Percentiles rank a stretch among this genome's conserved stretches.
phyloP scores from a whole-genome alignment of 2,888 invertebrate genomes.

The Yponomeuta evonymella region DNA sequence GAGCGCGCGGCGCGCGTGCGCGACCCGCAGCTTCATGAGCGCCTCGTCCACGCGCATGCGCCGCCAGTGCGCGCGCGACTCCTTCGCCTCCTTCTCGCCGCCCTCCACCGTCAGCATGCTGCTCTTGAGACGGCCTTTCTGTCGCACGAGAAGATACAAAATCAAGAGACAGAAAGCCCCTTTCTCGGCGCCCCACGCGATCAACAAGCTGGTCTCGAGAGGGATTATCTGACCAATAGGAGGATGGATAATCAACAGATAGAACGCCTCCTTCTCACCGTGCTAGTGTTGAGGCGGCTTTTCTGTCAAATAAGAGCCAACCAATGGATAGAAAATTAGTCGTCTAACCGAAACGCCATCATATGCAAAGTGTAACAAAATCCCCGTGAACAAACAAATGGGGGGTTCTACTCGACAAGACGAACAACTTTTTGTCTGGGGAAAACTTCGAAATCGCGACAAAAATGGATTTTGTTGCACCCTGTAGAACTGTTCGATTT shows the following conservation, averaged over 20 bases:
- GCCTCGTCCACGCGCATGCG: conserved; percentile 75
- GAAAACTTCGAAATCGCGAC: no score
- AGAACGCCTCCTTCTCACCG: no score
- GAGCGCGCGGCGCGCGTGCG: conserved; percentile 80
- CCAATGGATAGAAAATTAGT: no score
- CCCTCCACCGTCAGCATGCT: conserved; percentile 59
- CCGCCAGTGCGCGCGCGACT: conserved; percentile 44
- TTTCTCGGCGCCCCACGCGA: conserved; percentile 59
- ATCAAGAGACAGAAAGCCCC: conserved; percentile 29
- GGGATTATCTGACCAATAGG: conserved; percentile 48
- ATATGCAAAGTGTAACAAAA: no score
- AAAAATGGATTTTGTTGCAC: no score
- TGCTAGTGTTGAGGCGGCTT: conserved; percentile 33
- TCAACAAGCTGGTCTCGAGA: conserved; percentile 50
- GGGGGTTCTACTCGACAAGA: no score
- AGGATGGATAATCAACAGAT: no score
- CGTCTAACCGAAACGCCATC: no score
- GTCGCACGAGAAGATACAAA: conserved; percentile 18
- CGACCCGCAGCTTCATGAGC: conserved; percentile 79
- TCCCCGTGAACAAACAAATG: no score
- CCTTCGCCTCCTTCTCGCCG: conserved; percentile 46
- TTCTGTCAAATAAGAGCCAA: conserved; percentile 38
- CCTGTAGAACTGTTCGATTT: no score
- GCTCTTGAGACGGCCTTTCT: conserved; percentile 59
- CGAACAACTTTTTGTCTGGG: no score